These are phyloP conservation scores for Aleiodes leptofemur DNA, from an alignment of 2,888 invertebrate species.

Conservation along the genomic window DNA sequence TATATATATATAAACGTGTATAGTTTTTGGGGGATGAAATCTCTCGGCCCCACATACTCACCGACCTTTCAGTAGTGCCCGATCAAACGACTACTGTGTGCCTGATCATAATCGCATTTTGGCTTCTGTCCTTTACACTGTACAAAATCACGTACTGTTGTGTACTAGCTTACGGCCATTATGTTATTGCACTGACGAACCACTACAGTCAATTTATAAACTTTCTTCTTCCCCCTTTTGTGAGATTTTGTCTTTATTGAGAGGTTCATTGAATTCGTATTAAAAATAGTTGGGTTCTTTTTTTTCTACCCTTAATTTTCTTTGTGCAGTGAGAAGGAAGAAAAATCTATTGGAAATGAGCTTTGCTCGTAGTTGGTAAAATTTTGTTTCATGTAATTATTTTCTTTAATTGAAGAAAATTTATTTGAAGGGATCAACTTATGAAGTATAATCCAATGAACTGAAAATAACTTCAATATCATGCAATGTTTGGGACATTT, in stretches of 20 bases:
- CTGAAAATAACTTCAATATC: too few species aligned
- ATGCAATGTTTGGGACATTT: too few species aligned
- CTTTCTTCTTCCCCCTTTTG: slow-evolving; percentile 10
- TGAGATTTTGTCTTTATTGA: slow-evolving; percentile 7
- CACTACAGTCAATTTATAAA: slow-evolving; percentile 34
- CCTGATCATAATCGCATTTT: slow-evolving; percentile 69
- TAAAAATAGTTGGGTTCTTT: neutral
- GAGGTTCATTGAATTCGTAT: slow-evolving; percentile 21
- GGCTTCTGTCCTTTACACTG: slow-evolving; percentile 64
- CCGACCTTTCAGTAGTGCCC: slow-evolving; percentile 49
- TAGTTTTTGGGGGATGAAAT: slow-evolving; percentile 39
- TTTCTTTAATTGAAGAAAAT: too few species aligned
- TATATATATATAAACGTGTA: slow-evolving; percentile 48
- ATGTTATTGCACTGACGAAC: slow-evolving; percentile 27
- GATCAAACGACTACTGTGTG: slow-evolving; percentile 44
- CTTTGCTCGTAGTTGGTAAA: too few species aligned
- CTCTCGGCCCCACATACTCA: slow-evolving; percentile 51
- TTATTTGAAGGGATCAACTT: too few species aligned
- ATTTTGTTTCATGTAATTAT: too few species aligned
- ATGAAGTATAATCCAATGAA: too few species aligned
- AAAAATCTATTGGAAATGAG: too few species aligned
- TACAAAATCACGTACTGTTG: slow-evolving; percentile 61
- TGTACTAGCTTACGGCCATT: slow-evolving; percentile 38
- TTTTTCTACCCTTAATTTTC: neutral
- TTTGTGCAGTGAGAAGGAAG: too few species aligned